phyloP scores from a whole-genome alignment of 2,888 invertebrate species.

The Plebejus melissa region DNA sequence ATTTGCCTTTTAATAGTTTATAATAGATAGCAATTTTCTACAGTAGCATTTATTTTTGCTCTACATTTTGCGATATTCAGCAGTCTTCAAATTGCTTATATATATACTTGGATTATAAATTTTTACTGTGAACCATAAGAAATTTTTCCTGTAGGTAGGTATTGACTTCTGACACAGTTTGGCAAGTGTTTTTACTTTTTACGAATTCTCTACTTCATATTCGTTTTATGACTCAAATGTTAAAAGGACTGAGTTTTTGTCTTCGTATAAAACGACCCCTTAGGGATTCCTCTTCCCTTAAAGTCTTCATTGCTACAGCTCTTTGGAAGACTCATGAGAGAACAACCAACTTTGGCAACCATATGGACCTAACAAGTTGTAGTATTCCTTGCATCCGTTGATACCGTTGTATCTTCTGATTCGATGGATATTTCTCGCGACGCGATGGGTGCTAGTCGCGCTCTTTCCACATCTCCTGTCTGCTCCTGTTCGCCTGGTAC shows the following conservation, averaged over 20 bases:
- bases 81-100: background rate
- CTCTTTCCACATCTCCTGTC: background rate
- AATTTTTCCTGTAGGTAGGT: background rate
- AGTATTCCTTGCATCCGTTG: background rate
- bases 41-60: background rate
- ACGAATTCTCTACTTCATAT: background rate
- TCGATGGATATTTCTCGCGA: conserved; percentile 24
- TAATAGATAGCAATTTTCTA: no score
- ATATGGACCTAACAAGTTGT: background rate
- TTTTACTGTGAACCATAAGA: background rate
- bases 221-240: background rate
- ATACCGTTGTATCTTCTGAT: conserved; percentile 14
- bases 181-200: background rate
- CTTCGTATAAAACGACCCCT: background rate
- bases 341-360: background rate
- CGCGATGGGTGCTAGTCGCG: conserved; percentile 14
- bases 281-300: background rate
- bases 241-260: background rate
- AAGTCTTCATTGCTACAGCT: background rate
- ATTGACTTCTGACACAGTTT: background rate
- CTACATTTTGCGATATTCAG: background rate
- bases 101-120: background rate
- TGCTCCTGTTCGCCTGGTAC: background rate
- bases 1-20: no score
- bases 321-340: background rate